Percentiles rank a stretch among this genome's conserved stretches.
phyloP scores from a whole-genome alignment of 2,113 vertebrate genomes.

The Pycnonotus jocosus region DNA sequence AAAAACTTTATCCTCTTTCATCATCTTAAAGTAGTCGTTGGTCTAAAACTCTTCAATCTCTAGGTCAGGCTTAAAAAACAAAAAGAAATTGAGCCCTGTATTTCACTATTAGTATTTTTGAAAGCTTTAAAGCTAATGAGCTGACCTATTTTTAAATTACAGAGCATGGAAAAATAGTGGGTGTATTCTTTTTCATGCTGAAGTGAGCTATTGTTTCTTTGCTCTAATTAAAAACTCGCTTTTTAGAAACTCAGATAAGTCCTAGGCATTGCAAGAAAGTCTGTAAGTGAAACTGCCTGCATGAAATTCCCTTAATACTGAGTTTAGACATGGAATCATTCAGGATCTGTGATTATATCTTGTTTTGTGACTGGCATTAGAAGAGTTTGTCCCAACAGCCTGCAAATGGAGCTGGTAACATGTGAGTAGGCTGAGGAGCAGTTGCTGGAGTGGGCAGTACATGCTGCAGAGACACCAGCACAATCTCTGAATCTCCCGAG shows the following conservation, averaged over 20 bases:
- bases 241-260: background rate
- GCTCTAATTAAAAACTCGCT: background rate
- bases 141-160: constrained; percentile 2
- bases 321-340: background rate
- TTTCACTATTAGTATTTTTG: background rate
- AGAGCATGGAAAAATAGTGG: constrained; percentile 13
- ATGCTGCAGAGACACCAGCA: background rate
- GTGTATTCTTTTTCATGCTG: constrained; percentile 13
- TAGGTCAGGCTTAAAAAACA: background rate
- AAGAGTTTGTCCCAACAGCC: background rate
- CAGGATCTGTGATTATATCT: background rate
- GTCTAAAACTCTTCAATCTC: background rate
- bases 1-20: constrained; percentile 8
- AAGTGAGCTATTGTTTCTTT: constrained; percentile 39
- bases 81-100: background rate
- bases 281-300: background rate
- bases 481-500: background rate
- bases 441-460: background rate
- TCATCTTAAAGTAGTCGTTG: background rate
- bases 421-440: background rate
- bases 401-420: background rate
- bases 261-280: background rate
- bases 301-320: background rate
- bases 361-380: background rate
- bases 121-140: constrained; percentile 4